Base-by-base conservation (phyloP, 1,140 invertebrate species). In the Ruditapes philippinarum region DNA sequence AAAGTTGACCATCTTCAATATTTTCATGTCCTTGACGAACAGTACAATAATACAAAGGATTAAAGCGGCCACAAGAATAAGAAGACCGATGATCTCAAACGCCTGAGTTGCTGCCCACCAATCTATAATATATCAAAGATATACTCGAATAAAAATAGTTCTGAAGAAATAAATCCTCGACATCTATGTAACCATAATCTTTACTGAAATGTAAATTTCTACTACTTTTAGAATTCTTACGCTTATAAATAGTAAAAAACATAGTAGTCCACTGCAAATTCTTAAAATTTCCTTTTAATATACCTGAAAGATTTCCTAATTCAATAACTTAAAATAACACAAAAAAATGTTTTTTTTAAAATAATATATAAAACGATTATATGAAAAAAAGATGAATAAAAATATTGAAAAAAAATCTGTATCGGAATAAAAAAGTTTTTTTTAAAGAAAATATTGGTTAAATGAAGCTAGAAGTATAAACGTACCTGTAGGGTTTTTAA, bases 11-110 rank as follows among this genome's bases (percentile, higher is more conserved):
- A 86, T 51, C 25, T 86, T 86, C 33, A 86, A 38, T 28, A 86
- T 49, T 36, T 78, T 78, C 84, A 86, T 62, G 28, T 86, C 84
- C 36, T 78, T 76, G 33, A 86, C 36, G 36, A 86, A 78, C 1
- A 86, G 14, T 17, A 86, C 84, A 49, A 86, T 38, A 17, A 78
- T 78, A 33, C 38, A 28, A 11, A 78, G 33, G 7, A 86, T 38
- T 0, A 78, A n/a, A 19, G 84, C 70, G 17, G 49, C 84, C 22
- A 86, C 51, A 0, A 86, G 51, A 14, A 86, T 36, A 4, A 86
- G 68, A n/a, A 86, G 7, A 22, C 73, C 84, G n/a, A 86, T 76
- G 5, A 86, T 40, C 38, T 78, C 84, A 45, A 86, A 86, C 7
- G 84, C 73, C 22, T 78, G 84, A 14, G 36, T 45, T 1, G 84